These are phyloP conservation scores for Caenorhabditis sp. DNA, from an alignment of 2,888 invertebrate species.

Conservation along the genomic window DNA sequence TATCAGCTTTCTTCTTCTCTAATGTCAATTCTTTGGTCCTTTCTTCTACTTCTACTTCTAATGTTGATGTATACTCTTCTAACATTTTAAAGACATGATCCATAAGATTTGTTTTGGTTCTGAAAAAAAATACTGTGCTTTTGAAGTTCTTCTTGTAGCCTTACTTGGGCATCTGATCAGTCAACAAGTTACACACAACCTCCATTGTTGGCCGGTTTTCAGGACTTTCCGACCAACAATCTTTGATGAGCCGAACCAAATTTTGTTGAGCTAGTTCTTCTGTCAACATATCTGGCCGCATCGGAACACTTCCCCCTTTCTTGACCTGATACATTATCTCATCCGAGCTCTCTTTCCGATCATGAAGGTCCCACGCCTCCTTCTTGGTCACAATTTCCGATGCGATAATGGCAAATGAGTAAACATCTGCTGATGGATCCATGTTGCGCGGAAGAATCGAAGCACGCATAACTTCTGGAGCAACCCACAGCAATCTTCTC, in stretches of 20 bases:
- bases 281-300: conserved; percentile 42
- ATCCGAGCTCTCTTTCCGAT: conserved; percentile 46
- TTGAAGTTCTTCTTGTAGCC: too few relatives aligned
- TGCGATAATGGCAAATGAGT: conserved; percentile 64
- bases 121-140: too few relatives aligned
- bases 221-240: conserved; percentile 6
- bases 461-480: conserved; percentile 60
- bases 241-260: background rate
- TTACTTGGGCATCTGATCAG: conserved; percentile 23
- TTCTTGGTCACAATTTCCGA: conserved; percentile 63
- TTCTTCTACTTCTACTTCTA: conserved; percentile 61
- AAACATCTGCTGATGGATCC: conserved; percentile 57
- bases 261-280: too few relatives aligned
- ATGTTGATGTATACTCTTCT: conserved; percentile 61
- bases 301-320: conserved; percentile 42
- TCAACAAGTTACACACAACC: background rate
- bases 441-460: conserved; percentile 8
- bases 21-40: conserved; percentile 59
- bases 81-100: conserved; percentile 67
- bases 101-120: conserved; percentile 56
- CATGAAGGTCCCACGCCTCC: conserved; percentile 56
- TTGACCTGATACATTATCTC: conserved; percentile 56
- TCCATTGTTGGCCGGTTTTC: background rate
- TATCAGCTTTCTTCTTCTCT: conserved; percentile 66
- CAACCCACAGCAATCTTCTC: conserved; percentile 51